Conservation (phyloP, 2,888 invertebrate genomes). For the Nymphalis urticae region DNA sequence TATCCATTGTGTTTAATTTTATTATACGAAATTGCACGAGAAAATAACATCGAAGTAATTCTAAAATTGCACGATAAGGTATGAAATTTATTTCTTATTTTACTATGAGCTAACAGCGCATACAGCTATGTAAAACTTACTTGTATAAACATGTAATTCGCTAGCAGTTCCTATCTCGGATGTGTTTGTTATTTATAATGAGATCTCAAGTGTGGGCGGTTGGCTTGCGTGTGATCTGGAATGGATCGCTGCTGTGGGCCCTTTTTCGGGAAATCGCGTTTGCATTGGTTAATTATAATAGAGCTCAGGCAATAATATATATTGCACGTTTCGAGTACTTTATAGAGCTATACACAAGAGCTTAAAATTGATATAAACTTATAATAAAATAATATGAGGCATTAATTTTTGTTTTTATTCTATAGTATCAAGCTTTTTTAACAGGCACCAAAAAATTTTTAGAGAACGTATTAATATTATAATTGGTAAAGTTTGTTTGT, state of each 20-base stretch:
- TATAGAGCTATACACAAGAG: neutral
- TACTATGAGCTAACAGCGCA: neutral
- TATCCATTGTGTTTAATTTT: too few relatives aligned
- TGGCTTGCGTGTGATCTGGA: slow-evolving; percentile 37
- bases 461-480: too few relatives aligned
- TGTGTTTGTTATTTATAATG: slow-evolving; percentile 39
- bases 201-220: slow-evolving; percentile 37
- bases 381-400: too few relatives aligned
- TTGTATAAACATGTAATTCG: slow-evolving; percentile 21
- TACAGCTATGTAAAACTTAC: neutral
- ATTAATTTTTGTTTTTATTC: too few relatives aligned
- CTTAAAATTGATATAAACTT: too few relatives aligned
- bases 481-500: too few relatives aligned
- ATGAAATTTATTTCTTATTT: neutral
- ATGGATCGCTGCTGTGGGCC: slow-evolving; percentile 30
- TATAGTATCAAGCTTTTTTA: too few relatives aligned
- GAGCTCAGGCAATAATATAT: slow-evolving; percentile 6
- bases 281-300: slow-evolving; percentile 36
- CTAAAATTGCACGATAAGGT: too few relatives aligned
- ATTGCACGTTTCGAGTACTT: neutral
- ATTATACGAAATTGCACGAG: too few relatives aligned
- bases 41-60: too few relatives aligned
- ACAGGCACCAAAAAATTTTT: too few relatives aligned
- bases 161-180: slow-evolving; percentile 26
- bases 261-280: slow-evolving; percentile 35